Evolutionary conservation across 2,888 invertebrate species (phyloP).

Genomic region (Crossocerus cetratus): DNA sequence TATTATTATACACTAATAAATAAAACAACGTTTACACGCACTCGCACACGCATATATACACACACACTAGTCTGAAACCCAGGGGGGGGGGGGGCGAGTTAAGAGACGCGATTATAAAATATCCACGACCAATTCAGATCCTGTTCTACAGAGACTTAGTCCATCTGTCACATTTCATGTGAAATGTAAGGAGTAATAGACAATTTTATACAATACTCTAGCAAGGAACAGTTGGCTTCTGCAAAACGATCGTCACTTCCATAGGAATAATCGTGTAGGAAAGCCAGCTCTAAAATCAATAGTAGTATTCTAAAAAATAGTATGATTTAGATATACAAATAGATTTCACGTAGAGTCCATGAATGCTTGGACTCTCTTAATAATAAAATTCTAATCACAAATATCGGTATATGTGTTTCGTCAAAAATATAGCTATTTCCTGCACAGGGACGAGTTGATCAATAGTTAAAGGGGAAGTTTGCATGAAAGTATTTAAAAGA

Average conservation of each 20-base stretch:
- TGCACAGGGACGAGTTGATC: neutral
- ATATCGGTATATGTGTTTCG: constrained; percentile 20
- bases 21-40: constrained; percentile 36
- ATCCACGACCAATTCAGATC: too few species aligned
- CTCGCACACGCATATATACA: constrained; percentile 40
- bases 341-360: too few species aligned
- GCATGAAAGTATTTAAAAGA: too few species aligned
- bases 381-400: neutral
- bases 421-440: constrained; percentile 12
- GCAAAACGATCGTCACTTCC: neutral
- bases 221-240: neutral
- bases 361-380: too few species aligned
- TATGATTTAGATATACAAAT: too few species aligned
- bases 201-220: neutral
- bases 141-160: too few species aligned
- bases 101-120: constrained; percentile 24
- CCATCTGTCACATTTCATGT: too few species aligned
- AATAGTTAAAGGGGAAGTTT: constrained; percentile 8
- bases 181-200: neutral
- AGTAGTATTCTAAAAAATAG: too few species aligned
- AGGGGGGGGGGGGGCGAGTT: constrained; percentile 7
- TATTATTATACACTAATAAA: constrained; percentile 37
- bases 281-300: too few species aligned
- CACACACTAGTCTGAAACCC: constrained; percentile 20
- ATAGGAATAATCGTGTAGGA: neutral